Base-by-base conservation (phyloP, 2,797 vertebrate genomes). In the Phaenicophaeus curvirostris region DNA sequence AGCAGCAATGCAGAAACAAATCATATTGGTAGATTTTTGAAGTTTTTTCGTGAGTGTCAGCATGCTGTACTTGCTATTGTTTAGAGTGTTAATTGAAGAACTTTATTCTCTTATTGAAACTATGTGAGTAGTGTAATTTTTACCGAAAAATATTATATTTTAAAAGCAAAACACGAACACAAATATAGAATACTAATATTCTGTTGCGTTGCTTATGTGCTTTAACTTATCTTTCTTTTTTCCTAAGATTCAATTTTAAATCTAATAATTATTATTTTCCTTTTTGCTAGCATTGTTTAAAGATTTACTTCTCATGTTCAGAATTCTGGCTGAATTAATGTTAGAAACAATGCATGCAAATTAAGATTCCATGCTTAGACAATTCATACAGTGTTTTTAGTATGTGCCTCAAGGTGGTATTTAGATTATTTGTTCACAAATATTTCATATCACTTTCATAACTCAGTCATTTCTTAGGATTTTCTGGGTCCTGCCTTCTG, bases 401-500 rank as follows among this genome's bases (percentile, higher is more conserved):
- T 66, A 37, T 73, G 30, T 85, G 76, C 46, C 25, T 90, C 69
- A 37, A 1, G 89, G 50, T 88, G 83, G 31, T 57, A 55, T 93
- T 77, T 83, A 71, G 74, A 51, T 78, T 83, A 42, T 88, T 83
- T 86, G 30, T 66, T 91, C 68, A 48, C 13, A 85, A 33, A 42
- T 87, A 39, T 54, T 89, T 71, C 25, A 3, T 86, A 63, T 16
- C 0, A 0, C 57, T 63, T 87, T 75, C 48, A 31, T 90, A 74
- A 33, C 84, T 57, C 20, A 80, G 51, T 74, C 62, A 20, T 27
- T 62, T 67, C 19, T 63, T 67, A 78, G 42, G 28, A 48, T 78
- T 92, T 90, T 77, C 35, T 62, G 35, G 44, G 85, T 63, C 44
- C 68, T 89, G 54, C 73, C 68, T 92, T 94, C 82, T 95, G 33